Evolutionary conservation across 2,113 vertebrate genomes (phyloP).

Genomic region (Blennius ocellaris): DNA sequence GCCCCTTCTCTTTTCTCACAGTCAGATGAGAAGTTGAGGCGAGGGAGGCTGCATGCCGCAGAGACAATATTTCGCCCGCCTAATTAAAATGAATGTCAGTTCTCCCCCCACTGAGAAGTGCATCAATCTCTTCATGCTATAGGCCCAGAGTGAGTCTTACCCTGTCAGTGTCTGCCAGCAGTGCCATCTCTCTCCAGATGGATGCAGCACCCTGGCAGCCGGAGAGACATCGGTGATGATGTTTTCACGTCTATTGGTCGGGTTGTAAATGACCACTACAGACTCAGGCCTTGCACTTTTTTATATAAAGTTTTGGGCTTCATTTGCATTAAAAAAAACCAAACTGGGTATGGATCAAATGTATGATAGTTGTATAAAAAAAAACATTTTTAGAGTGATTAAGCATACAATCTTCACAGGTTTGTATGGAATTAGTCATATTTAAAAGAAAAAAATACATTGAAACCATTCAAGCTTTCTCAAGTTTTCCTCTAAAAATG

Average conservation of each 20-base stretch:
- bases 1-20: conserved; percentile 37
- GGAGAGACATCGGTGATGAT: conserved; percentile 53
- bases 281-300: conserved; percentile 22
- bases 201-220: conserved; percentile 45
- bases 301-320: conserved; percentile 1
- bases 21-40: conserved; percentile 42
- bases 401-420: background rate
- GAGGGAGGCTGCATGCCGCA: conserved; percentile 50
- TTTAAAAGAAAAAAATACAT: no score
- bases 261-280: conserved; percentile 52
- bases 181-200: conserved; percentile 67
- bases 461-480: no score
- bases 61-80: conserved; percentile 72
- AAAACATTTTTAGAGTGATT: no score
- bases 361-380: no score
- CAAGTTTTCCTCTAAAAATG: no score
- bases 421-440: background rate
- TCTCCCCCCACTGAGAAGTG: conserved; percentile 77
- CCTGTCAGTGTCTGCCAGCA: conserved; percentile 71
- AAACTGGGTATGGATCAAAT: no score
- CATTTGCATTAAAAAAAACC: conserved; percentile 37
- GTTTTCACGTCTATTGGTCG: conserved; percentile 68
- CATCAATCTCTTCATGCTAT: conserved; percentile 78
- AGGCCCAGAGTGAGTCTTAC: conserved; percentile 77
- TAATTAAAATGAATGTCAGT: conserved; percentile 88